These are phyloP conservation scores for Papilio protenor DNA, from an alignment of 2,888 invertebrate genomes.

Conservation along the genomic window DNA sequence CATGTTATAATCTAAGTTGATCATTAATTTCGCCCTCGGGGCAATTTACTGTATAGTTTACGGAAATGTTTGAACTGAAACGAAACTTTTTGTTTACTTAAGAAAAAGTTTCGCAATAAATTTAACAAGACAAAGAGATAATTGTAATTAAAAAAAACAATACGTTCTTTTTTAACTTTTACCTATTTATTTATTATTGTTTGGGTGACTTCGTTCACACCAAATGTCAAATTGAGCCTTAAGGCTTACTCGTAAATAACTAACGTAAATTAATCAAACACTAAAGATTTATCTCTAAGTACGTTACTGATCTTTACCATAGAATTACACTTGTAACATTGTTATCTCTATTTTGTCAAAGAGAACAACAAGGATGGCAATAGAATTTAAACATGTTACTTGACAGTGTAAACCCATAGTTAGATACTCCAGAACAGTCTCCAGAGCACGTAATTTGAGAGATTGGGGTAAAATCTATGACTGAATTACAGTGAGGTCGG, in stretches of 20 bases:
- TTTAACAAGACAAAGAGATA: neutral
- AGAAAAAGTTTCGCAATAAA: neutral
- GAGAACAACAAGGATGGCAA: neutral
- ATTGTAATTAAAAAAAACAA: neutral
- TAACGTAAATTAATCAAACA: neutral
- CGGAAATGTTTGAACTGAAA: neutral
- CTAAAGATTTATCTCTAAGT: neutral
- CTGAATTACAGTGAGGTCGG: slow-evolving; percentile 19
- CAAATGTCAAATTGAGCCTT: neutral
- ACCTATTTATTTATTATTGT: neutral
- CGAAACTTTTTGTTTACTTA: slow-evolving; percentile 27
- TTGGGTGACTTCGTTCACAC: neutral
- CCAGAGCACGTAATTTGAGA: slow-evolving; percentile 9
- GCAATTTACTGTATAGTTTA: slow-evolving; percentile 40
- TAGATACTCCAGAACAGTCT: neutral
- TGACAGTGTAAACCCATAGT: neutral
- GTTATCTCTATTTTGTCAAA: neutral
- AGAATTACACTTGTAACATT: neutral
- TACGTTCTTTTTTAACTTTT: neutral
- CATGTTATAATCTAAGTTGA: slow-evolving; percentile 44
- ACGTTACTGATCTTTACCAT: neutral
- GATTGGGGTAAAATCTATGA: slow-evolving; percentile 28
- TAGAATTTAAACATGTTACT: neutral
- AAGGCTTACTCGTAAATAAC: neutral
- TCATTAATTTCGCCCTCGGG: slow-evolving; percentile 40